These are phyloP conservation scores for Calosoma granatense DNA, from an alignment of 1,140 invertebrate genomes.

Conservation along the genomic window DNA sequence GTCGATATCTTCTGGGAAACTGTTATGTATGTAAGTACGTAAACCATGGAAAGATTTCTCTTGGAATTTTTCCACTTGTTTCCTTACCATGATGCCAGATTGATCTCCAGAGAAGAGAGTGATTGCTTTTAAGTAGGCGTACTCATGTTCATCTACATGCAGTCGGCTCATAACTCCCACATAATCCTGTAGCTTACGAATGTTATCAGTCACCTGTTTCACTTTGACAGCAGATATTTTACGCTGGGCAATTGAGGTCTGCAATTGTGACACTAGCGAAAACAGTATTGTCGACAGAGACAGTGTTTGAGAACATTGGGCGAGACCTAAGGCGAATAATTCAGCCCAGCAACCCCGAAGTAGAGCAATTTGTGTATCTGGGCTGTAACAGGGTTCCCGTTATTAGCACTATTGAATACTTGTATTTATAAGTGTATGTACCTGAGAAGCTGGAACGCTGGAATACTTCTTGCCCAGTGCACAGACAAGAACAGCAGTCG, in stretches of 20 bases:
- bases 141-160: slow-evolving; percentile 72
- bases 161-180: slow-evolving; percentile 63
- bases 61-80: slow-evolving; percentile 54
- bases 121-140: slow-evolving; percentile 82
- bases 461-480: slow-evolving; percentile 78
- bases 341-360: slow-evolving; percentile 87
- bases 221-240: slow-evolving; percentile 62
- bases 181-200: slow-evolving; percentile 73
- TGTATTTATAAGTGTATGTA: too few species aligned
- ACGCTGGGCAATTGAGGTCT: slow-evolving; percentile 56
- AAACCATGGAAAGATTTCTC: slow-evolving; percentile 63
- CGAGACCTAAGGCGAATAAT: slow-evolving; percentile 82
- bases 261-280: slow-evolving; percentile 63
- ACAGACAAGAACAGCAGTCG: slow-evolving; percentile 79
- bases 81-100: slow-evolving; percentile 25
- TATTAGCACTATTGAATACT: too few species aligned
- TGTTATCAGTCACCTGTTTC: slow-evolving; percentile 70
- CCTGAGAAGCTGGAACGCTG: slow-evolving; percentile 70
- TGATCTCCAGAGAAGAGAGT: slow-evolving; percentile 64
- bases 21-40: slow-evolving; percentile 44
- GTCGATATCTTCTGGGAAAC: slow-evolving; percentile 40
- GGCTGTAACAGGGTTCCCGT: slow-evolving; percentile 42
- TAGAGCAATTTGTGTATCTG: slow-evolving; percentile 72
- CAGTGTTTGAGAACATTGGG: slow-evolving; percentile 74
- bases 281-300: slow-evolving; percentile 72